A percentile compares a stretch with the other conserved stretches of the same genome.
Evolutionary conservation across 2,797 vertebrate genomes (phyloP).

Genomic region (Parotocinclus haroldoi): DNA sequence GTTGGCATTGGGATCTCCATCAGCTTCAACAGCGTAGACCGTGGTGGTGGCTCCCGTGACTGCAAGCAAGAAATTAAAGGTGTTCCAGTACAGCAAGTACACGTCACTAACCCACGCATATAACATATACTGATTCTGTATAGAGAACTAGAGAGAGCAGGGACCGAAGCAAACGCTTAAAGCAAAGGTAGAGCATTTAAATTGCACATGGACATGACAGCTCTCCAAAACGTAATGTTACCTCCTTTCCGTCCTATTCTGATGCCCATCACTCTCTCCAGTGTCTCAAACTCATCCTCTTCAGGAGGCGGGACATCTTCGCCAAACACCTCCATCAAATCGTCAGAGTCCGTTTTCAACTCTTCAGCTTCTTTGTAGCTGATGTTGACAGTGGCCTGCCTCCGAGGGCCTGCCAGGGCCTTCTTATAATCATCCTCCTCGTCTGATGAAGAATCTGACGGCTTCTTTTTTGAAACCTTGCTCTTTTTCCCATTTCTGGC

Average conservation of each 20-base stretch:
- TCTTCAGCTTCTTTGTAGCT: conserved; percentile 99
- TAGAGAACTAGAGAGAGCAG: neutral
- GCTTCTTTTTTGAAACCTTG: conserved; percentile 79
- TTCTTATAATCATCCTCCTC: conserved; percentile 89
- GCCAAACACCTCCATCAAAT: conserved; percentile 92
- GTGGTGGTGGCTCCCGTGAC: conserved; percentile 92
- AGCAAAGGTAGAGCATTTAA: too few relatives aligned
- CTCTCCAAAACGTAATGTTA: conserved; percentile 47
- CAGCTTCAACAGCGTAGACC: conserved; percentile 93
- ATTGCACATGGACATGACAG: too few relatives aligned
- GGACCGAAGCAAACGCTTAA: too few relatives aligned
- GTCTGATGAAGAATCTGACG: conserved; percentile 81
- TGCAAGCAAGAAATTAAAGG: conserved; percentile 49
- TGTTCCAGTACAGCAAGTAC: neutral
- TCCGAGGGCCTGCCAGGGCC: conserved; percentile 73
- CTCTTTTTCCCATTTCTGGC: conserved; percentile 88
- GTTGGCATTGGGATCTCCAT: conserved; percentile 88
- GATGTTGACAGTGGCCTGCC: conserved; percentile 94
- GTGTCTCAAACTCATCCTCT: conserved; percentile 97
- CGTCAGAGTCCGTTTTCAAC: conserved; percentile 95
- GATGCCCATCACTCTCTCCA: conserved; percentile 93
- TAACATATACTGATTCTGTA: neutral
- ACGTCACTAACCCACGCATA: neutral
- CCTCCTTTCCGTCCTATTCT: conserved; percentile 90
- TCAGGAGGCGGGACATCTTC: conserved; percentile 93